Percentiles rank a stretch among this genome's conserved stretches.
These are phyloP conservation scores for Xiphophorus birchmanni DNA, from an alignment of 2,797 vertebrate species.

Conservation along the genomic window DNA sequence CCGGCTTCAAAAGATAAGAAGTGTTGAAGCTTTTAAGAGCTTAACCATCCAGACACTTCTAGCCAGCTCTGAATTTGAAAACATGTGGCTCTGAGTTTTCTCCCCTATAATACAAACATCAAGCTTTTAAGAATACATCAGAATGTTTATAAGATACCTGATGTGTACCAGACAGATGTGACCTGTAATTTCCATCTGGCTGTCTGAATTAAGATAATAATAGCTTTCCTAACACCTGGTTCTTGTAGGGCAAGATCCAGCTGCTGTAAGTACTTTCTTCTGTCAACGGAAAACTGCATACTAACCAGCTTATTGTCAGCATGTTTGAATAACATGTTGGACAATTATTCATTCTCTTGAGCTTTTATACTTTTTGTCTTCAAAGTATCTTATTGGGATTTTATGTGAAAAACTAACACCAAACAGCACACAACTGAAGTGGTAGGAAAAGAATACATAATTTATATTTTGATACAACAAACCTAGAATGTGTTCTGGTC, in stretches of 20 bases:
- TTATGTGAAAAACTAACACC: neutral
- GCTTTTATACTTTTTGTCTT: neutral
- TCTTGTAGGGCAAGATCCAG: conserved; percentile 13
- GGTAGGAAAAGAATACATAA: too few relatives aligned
- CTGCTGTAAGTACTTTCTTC: neutral
- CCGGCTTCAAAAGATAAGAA: conserved; percentile 1
- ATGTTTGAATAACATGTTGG: conserved; percentile 22
- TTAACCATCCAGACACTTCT: neutral
- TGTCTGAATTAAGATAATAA: conserved; percentile 46
- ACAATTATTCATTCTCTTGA: neutral
- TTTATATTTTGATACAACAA: neutral
- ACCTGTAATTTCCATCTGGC: conserved; percentile 39
- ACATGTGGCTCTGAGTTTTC: conserved; percentile 2
- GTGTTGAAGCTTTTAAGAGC: conserved; percentile 14
- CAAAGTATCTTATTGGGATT: neutral
- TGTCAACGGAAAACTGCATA: conserved; percentile 1
- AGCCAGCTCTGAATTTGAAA: neutral
- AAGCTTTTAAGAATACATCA: conserved; percentile 13
- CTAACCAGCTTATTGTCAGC: conserved; percentile 25
- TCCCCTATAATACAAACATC: conserved; percentile 2
- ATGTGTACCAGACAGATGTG: conserved; percentile 21
- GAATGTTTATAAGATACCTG: conserved; percentile 22
- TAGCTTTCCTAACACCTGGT: conserved; percentile 19
- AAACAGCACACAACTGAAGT: neutral
- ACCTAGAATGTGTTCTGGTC: neutral